Percentiles rank a stretch among this genome's conserved stretches.
Evolutionary conservation across 2,888 invertebrate species (phyloP).

Genomic region (Clanis bilineata): DNA sequence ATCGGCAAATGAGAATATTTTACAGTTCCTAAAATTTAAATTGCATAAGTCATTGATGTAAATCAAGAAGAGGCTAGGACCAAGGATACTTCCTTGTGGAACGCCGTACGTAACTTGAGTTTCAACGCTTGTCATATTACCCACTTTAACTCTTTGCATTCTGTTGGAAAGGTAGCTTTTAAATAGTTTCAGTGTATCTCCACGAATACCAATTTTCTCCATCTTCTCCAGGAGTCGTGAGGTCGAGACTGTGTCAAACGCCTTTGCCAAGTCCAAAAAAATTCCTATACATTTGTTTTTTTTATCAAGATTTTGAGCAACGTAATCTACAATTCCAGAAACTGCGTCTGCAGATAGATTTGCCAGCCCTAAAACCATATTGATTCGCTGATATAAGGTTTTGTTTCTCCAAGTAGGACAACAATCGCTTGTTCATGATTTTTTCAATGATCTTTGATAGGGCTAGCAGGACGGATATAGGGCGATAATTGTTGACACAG

Average conservation of each 20-base stretch:
- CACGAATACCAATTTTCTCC: slow-evolving; percentile 21
- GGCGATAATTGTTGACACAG: no score
- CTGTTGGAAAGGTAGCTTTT: slow-evolving; percentile 15
- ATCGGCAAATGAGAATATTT: slow-evolving; percentile 21
- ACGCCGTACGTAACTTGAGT: no score
- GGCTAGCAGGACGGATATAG: no score
- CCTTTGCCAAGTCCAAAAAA: neutral
- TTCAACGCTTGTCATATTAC: neutral
- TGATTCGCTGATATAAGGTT: slow-evolving; percentile 13
- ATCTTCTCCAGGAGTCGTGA: slow-evolving; percentile 19
- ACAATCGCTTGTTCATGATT: slow-evolving; percentile 12
- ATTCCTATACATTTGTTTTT: slow-evolving; percentile 16
- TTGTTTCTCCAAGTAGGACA: slow-evolving; percentile 6
- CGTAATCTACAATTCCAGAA: neutral
- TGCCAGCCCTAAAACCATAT: slow-evolving; percentile 15
- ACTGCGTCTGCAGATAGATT: slow-evolving; percentile 17
- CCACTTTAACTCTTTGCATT: slow-evolving; percentile 13
- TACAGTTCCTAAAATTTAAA: neutral
- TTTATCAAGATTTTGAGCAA: slow-evolving; percentile 15
- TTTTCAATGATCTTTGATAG: no score
- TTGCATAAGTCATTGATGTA: no score
- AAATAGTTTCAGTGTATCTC: slow-evolving; percentile 15
- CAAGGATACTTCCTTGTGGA: no score
- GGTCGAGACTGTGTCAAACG: no score
- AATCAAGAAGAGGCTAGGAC: no score